Conservation (phyloP, 2,797 vertebrate species). For the Allobates femoralis region DNA sequence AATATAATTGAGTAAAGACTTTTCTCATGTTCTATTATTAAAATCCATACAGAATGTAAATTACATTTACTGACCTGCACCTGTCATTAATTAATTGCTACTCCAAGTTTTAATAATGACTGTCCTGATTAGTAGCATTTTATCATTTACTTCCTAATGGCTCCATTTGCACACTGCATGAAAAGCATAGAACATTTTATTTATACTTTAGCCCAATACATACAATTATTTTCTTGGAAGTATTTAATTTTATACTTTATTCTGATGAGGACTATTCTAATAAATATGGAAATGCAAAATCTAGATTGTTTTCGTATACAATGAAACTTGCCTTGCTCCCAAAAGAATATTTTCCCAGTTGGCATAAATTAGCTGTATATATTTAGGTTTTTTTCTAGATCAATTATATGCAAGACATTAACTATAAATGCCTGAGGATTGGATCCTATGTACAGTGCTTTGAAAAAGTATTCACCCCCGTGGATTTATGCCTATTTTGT, state of each 20-base stretch:
- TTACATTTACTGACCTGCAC: background rate
- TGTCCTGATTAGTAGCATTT: constrained; percentile 14
- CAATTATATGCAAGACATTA: too few species aligned
- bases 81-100: constrained; percentile 27
- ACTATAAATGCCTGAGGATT: too few species aligned
- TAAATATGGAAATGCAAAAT: background rate
- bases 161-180: constrained; percentile 13
- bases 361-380: background rate
- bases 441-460: too few species aligned
- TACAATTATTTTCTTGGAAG: background rate
- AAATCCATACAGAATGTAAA: background rate
- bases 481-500: too few species aligned
- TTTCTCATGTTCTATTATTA: constrained; percentile 10
- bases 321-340: background rate
- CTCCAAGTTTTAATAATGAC: constrained; percentile 11
- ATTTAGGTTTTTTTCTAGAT: too few species aligned
- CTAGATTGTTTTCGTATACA: background rate
- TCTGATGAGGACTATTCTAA: background rate
- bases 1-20: background rate
- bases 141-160: background rate
- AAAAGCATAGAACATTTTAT: background rate
- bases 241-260: background rate
- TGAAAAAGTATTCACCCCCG: too few species aligned
- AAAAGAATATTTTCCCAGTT: background rate
- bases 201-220: background rate